Base-by-base conservation (phyloP, 2,888 invertebrate genomes). In the Coecobrya sp. region DNA sequence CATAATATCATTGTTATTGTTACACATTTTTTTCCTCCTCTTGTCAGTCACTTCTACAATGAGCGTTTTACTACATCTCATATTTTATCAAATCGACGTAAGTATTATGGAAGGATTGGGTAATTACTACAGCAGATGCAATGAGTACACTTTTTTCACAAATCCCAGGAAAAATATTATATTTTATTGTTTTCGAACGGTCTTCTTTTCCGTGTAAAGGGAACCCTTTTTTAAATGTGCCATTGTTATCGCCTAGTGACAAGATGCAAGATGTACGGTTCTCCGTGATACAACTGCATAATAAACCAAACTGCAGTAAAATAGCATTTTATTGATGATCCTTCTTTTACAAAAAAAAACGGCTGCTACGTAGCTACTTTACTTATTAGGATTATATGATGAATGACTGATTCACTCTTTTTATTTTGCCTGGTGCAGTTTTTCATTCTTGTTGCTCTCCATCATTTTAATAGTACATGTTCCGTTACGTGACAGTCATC, bases 1-100 rank as follows among this genome's bases (percentile, higher is more conserved):
- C 84, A 84, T 84, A 84, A 84, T 84, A 42, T 84, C 84, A 84
- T 84, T 84, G 84, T 81, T 81, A 81, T 81, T 55, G 81, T 84
- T 84, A 84, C 45, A 84, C 42, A 65, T 84, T 45, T 65, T 19
- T 55, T 65, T 30, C 84, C 84, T 22, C 30, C 19, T 82, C 13
- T 62, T 84, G 36, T 45, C 76, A 45, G 42, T 2, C 81, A 55
- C 36, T 36, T 16, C n/a, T 30, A 65, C 45, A 45, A 65, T 84
- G 42, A 84, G 42, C 84, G 16, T 84, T 84, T 84, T 84, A 84
- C 65, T 62, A 45, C 84, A 84, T 62, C 84, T 25, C 62, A 84
- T 84, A 84, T 84, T 84, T 84, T 84, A 84, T 84, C 42, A 65
- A 65, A 65, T 65, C 84, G 84, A 81, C 81, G 22, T 22, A 84